phyloP scores from a whole-genome alignment of 2,113 vertebrate species.

The Atrichornis clamosus region DNA sequence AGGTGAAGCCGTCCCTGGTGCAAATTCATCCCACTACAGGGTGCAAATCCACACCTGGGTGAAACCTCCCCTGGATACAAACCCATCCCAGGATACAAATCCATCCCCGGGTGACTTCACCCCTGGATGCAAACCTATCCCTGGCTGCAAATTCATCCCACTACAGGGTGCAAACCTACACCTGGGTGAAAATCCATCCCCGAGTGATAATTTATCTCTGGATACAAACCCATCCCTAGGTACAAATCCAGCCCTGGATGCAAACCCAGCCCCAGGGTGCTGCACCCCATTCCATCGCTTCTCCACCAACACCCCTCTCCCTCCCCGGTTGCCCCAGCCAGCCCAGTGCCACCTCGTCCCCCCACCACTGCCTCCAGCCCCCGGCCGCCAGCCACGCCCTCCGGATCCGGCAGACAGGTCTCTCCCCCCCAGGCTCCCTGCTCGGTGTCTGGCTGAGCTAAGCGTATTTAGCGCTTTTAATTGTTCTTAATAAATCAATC shows the following conservation, averaged over 20 bases:
- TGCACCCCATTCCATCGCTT: not conserved
- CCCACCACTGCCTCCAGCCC: not conserved
- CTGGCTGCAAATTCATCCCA: not conserved
- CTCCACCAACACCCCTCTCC: not conserved
- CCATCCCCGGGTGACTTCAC: no score
- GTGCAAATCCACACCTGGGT: not conserved
- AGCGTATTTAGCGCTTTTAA: slow-evolving; percentile 69
- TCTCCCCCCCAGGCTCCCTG: not conserved
- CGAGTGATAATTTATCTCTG: not conserved
- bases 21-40: not conserved
- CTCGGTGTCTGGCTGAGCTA: slow-evolving; percentile 63
- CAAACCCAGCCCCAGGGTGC: not conserved
- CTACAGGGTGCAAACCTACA: not conserved
- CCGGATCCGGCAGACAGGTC: slow-evolving; percentile 39
- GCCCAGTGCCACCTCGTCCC: not conserved
- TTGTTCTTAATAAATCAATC: slow-evolving; percentile 71
- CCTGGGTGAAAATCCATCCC: not conserved
- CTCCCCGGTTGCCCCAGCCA: not conserved
- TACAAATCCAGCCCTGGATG: not conserved
- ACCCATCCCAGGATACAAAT: not conserved
- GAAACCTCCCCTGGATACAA: not conserved
- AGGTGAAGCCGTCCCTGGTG: not conserved
- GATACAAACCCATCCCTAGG: not conserved
- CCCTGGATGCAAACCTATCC: not conserved
- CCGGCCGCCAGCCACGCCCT: not conserved